Conservation (phyloP, 1,140 invertebrate species). For the Acyrthosiphon pisum region DNA sequence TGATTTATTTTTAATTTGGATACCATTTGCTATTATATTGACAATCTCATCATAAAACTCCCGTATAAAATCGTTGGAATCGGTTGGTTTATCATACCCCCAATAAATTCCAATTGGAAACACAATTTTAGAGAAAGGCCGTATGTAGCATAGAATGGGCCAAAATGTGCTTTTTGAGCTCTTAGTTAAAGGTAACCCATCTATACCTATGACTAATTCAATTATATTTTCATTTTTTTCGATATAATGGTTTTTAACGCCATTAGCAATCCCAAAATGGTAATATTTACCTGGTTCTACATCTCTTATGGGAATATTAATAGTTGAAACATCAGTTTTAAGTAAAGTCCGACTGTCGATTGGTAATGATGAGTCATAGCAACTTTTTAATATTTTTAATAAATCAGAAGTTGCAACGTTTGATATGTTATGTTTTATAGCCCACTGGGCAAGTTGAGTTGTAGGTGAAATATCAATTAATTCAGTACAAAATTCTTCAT, state of each 20-base stretch:
- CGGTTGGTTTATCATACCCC: neutral
- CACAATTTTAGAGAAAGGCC: neutral
- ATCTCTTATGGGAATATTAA: neutral
- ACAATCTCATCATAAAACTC: neutral
- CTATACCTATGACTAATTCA: slow-evolving; percentile 59
- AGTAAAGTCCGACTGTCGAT: neutral
- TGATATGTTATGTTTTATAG: neutral
- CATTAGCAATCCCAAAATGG: neutral
- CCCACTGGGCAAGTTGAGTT: neutral
- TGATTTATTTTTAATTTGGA: neutral
- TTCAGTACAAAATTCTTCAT: too few species aligned
- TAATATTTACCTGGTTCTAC: slow-evolving; percentile 12
- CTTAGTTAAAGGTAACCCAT: slow-evolving; percentile 60
- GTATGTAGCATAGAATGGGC: slow-evolving; percentile 59
- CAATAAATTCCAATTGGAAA: slow-evolving; percentile 46
- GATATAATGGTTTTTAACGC: neutral
- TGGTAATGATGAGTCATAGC: neutral
- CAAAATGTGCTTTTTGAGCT: slow-evolving; percentile 60
- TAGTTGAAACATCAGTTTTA: neutral
- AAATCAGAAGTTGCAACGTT: neutral
- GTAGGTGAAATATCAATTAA: too few species aligned
- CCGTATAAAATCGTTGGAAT: neutral
- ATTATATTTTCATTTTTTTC: neutral
- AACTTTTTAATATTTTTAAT: neutral
- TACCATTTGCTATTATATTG: neutral